These are phyloP conservation scores for Myodes glareolus DNA, from an alignment of 2,113 vertebrate species.

Conservation along the genomic window DNA sequence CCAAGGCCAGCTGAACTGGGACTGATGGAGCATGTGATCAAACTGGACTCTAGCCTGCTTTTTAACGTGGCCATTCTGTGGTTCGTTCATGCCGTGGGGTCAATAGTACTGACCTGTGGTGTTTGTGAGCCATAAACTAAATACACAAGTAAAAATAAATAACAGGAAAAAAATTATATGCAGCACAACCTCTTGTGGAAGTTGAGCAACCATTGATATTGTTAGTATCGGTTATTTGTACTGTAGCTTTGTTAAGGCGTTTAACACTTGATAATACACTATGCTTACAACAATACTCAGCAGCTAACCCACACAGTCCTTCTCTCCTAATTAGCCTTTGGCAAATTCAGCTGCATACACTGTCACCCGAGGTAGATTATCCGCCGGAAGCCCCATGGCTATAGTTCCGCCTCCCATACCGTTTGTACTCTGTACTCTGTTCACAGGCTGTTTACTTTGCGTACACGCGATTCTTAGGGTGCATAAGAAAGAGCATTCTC, in stretches of 20 bases:
- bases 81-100: not conserved
- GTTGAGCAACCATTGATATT: not conserved
- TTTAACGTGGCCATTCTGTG: not conserved
- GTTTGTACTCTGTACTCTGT: not conserved
- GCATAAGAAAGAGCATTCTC: not conserved
- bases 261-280: not conserved
- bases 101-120: not conserved
- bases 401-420: not conserved
- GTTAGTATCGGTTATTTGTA: not conserved
- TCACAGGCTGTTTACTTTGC: not conserved
- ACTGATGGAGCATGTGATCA: no score
- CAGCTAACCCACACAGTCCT: rapidly evolving
- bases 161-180: not conserved
- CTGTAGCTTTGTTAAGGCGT: not conserved
- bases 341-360: not conserved
- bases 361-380: rapidly evolving
- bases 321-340: rapidly evolving
- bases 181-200: not conserved
- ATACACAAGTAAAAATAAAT: not conserved
- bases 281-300: not conserved
- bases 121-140: not conserved
- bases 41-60: no score
- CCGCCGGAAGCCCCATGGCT: rapidly evolving
- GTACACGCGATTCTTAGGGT: no score
- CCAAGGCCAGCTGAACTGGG: no score